Evolutionary conservation across 1,140 invertebrate genomes (phyloP).

Genomic region (Orchesella cincta): DNA sequence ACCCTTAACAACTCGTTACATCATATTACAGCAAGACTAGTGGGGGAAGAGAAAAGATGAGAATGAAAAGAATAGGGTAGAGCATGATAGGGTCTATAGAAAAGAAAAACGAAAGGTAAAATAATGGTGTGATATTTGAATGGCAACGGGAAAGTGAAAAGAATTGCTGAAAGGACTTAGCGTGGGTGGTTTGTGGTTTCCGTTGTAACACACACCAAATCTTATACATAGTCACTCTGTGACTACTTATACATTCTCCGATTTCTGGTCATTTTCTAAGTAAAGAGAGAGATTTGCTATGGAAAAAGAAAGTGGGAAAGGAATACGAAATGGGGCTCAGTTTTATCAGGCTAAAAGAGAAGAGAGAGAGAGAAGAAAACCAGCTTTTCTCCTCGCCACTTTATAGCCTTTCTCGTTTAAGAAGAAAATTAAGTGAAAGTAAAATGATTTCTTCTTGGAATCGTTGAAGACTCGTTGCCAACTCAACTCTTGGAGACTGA

Average conservation of each 20-base stretch:
- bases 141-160: constrained; percentile 7
- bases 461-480: no score
- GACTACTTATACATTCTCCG: no score
- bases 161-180: background rate
- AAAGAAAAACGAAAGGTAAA: no score
- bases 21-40: background rate
- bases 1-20: background rate
- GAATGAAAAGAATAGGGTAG: background rate
- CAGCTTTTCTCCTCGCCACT: background rate
- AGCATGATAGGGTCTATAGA: no score
- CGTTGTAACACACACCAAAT: background rate
- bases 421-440: background rate
- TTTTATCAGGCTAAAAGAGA: background rate
- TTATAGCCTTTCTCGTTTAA: background rate
- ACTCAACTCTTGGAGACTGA: no score
- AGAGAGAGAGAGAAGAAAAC: no score
- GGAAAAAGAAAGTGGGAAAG: background rate
- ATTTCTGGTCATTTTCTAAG: background rate
- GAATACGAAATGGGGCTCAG: background rate
- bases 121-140: constrained; percentile 11
- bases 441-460: background rate
- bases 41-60: background rate
- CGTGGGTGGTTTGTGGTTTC: constrained; percentile 26
- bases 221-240: background rate
- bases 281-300: background rate